These are phyloP conservation scores for Orthonyx spaldingii DNA, from an alignment of 2,113 vertebrate species.

Conservation along the genomic window DNA sequence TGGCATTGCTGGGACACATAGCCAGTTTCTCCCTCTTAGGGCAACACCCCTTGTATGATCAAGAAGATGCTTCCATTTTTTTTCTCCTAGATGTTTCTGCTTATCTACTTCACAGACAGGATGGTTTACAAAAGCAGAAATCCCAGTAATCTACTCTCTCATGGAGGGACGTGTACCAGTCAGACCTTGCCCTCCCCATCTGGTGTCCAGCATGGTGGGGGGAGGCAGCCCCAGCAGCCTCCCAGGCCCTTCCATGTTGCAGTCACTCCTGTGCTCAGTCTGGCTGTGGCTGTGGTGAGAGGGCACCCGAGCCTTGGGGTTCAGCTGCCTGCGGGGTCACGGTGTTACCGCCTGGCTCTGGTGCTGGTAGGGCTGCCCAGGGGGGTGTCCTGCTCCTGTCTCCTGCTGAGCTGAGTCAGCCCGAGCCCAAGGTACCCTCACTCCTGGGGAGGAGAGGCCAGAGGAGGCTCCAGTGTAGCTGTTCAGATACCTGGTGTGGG, in stretches of 20 bases:
- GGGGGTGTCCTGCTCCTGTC: neutral
- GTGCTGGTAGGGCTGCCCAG: neutral
- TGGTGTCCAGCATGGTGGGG: accelerated
- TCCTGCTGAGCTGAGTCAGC: neutral
- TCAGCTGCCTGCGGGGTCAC: accelerated
- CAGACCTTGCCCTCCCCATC: neutral
- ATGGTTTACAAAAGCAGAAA: neutral
- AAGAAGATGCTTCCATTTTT: neutral
- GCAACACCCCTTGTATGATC: neutral
- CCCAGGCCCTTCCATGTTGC: neutral
- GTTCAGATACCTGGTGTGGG: neutral
- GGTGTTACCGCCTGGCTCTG: accelerated
- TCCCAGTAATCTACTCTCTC: neutral
- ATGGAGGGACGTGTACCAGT: neutral
- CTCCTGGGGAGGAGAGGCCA: neutral
- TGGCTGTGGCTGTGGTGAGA: accelerated
- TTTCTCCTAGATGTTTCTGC: neutral
- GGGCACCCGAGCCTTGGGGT: no score
- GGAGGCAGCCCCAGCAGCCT: neutral
- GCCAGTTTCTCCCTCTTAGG: neutral
- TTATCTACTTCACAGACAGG: neutral
- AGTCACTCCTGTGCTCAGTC: neutral
- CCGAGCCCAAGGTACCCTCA: neutral
- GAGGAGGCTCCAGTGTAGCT: neutral
- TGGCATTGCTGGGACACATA: neutral